phyloP scores from a whole-genome alignment of 2,113 vertebrate species.

The Takifugu bimaculatus region DNA sequence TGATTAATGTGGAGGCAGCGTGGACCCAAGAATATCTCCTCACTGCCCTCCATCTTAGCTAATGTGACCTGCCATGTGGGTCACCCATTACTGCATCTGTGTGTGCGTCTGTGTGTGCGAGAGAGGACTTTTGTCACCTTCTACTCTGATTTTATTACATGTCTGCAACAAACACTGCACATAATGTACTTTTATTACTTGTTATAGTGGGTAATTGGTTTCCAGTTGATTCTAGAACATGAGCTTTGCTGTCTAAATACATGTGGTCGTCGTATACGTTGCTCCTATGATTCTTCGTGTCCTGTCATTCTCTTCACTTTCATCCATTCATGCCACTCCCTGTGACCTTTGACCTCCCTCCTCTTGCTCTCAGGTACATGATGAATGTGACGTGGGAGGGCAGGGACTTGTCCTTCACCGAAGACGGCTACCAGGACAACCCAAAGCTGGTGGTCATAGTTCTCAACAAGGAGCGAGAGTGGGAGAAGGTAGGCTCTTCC shows the following conservation, averaged over 20 bases:
- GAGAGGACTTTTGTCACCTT: background rate
- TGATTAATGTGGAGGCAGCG: slow-evolving; percentile 67
- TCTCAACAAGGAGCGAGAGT: slow-evolving; percentile 90
- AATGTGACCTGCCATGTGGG: slow-evolving; percentile 71
- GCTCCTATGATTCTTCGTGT: slow-evolving; percentile 16
- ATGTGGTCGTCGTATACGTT: background rate
- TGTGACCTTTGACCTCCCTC: background rate
- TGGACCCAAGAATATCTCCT: slow-evolving; percentile 70
- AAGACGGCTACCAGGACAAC: slow-evolving; percentile 92
- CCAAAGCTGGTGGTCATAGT: slow-evolving; percentile 95
- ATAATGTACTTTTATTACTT: too few species aligned
- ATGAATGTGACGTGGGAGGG: slow-evolving; percentile 98
- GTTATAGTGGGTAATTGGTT: too few species aligned
- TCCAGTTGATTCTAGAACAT: too few species aligned
- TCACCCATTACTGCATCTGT: slow-evolving; percentile 48
- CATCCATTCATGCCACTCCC: slow-evolving; percentile 6
- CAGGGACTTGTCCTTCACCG: slow-evolving; percentile 95
- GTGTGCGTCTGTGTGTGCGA: slow-evolving; percentile 18
- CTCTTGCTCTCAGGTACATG: slow-evolving; percentile 85
- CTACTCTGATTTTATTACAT: background rate
- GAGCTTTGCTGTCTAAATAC: background rate
- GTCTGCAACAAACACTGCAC: background rate
- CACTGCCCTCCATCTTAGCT: slow-evolving; percentile 64
- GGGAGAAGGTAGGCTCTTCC: slow-evolving; percentile 90
- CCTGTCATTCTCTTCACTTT: slow-evolving; percentile 15